phyloP scores from a whole-genome alignment of 1,140 invertebrate species.

The Zaprionus vittiger region DNA sequence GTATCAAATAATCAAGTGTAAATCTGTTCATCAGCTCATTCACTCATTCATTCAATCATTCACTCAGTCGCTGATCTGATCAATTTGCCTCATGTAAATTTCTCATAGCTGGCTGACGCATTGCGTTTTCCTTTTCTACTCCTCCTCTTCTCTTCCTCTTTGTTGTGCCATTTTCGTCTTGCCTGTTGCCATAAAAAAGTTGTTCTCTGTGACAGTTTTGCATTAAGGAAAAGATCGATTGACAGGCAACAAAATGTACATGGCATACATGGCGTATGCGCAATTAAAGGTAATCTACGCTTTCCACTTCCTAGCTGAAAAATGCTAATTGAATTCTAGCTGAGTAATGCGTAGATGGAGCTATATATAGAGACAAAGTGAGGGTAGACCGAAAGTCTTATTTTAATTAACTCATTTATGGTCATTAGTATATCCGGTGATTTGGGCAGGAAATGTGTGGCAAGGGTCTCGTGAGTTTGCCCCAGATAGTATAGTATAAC shows the following conservation, averaged over 20 bases:
- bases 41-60: slow-evolving; percentile 1
- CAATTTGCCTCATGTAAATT: slow-evolving; percentile 57
- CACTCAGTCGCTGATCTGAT: slow-evolving; percentile 21
- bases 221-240: slow-evolving; percentile 60
- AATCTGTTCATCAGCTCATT: slow-evolving; percentile 21
- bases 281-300: slow-evolving; percentile 70
- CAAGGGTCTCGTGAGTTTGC: neutral
- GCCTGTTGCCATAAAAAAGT: slow-evolving; percentile 10
- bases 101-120: slow-evolving; percentile 50
- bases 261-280: slow-evolving; percentile 78
- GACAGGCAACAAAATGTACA: slow-evolving; percentile 62
- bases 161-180: slow-evolving; percentile 29
- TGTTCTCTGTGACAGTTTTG: slow-evolving; percentile 44
- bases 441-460: slow-evolving; percentile 69
- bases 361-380: slow-evolving; percentile 1
- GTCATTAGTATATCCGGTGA: slow-evolving; percentile 72
- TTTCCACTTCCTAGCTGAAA: slow-evolving; percentile 61
- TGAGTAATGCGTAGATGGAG: slow-evolving; percentile 1
- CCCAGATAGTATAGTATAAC: neutral
- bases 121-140: neutral
- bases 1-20: slow-evolving; percentile 49
- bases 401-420: slow-evolving; percentile 79
- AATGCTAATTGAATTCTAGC: slow-evolving; percentile 43
- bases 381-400: slow-evolving; percentile 31
- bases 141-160: neutral